Evolutionary conservation across 1,140 invertebrate species (phyloP), one percentile per base, ranked within the genome.

Genomic region (Contarinia nasturtii): DNA sequence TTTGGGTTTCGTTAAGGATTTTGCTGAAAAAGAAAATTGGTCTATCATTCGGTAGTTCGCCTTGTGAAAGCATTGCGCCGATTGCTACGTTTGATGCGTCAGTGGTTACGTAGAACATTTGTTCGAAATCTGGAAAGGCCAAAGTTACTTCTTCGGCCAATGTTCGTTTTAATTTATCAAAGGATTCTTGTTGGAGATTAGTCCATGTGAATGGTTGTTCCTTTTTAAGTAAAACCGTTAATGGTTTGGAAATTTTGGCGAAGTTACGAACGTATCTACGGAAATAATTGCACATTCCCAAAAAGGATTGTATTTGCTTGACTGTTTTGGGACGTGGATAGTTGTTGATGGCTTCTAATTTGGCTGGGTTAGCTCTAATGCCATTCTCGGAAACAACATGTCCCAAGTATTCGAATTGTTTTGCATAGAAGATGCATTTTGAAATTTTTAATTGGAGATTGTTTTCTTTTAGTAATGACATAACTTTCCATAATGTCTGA

Each of bases 61-160:
- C 48, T 52, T 53, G 52, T 12, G 47, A 52, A 18, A 54, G 33
- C 18, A 55, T 49, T 4, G 46, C 48, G 40, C 54, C 54, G 36
- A 54, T 46, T 12, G 51, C 49, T 36, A 46, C 41, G 17, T 54
- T 51, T 1, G 37, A 47, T 2, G 51, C 52, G 42, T 55, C 52
- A 14, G 49, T 53, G 7, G 48, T 52, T 45, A 54, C 20, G 8
- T 47, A 45, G 36, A 52, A 54, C 34, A 47, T 11, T 10, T 48
- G 46, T 1, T 34, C 10, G 48, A 59, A 60, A 45, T 60, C 48
- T 14, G 58, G 58, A 41, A 54, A 60, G 48, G 52, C 48, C 11
- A 63, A 43, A 18, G 67, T 46, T 2, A 57, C 63, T 7, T 60
- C 50, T 18, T 54, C 53, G 7, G 53, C 58, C 7, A 42, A 42